Evolutionary conservation across 1,140 invertebrate species (phyloP).

Genomic region (Melanaphis sacchari): DNA sequence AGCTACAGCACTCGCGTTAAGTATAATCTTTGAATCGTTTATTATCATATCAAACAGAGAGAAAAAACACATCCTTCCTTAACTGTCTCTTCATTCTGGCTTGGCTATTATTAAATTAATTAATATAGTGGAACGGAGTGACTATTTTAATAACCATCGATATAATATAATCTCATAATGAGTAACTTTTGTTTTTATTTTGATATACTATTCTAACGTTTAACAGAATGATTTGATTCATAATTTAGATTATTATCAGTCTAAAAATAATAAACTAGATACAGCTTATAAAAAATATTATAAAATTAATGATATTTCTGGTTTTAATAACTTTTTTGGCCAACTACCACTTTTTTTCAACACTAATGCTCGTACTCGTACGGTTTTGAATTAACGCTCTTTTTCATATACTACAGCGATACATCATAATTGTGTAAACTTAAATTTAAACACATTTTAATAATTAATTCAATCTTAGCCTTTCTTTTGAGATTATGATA

Average conservation of each 20-base stretch:
- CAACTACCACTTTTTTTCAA: neutral
- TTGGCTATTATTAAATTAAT: neutral
- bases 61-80: neutral
- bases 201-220: neutral
- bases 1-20: neutral
- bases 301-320: neutral
- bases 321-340: too few relatives aligned
- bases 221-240: neutral
- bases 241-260: neutral
- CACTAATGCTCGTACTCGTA: neutral
- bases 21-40: constrained; percentile 33
- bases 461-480: too few relatives aligned
- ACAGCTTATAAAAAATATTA: neutral
- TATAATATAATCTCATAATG: neutral
- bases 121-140: neutral
- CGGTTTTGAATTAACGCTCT: neutral
- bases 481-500: too few relatives aligned
- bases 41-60: neutral
- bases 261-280: too few relatives aligned
- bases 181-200: neutral
- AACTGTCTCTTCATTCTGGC: neutral
- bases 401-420: neutral
- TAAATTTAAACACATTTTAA: too few relatives aligned
- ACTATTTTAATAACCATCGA: neutral
- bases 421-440: too few relatives aligned